Evolutionary conservation across 2,113 vertebrate species (phyloP).

Genomic region (Coregonus clupeaformis): DNA sequence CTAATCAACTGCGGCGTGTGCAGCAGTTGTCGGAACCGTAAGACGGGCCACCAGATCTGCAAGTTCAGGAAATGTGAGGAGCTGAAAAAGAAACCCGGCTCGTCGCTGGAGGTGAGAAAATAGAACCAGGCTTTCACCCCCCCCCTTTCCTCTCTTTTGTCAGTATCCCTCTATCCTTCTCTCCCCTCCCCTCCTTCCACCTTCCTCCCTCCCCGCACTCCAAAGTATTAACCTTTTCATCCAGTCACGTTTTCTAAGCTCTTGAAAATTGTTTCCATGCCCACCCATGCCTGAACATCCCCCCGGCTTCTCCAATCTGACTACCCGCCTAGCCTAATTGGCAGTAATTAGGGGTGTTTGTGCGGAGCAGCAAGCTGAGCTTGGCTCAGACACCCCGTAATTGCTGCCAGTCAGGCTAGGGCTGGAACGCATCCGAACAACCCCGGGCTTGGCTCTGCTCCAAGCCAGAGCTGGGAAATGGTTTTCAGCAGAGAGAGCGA

Average conservation of each 20-base stretch:
- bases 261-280: conserved; percentile 81
- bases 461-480: conserved; percentile 81
- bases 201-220: conserved; percentile 68
- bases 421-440: conserved; percentile 81
- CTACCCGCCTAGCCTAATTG: conserved; percentile 83
- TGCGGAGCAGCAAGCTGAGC: conserved; percentile 79
- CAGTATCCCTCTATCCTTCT: conserved; percentile 25
- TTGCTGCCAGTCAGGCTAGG: conserved; percentile 83
- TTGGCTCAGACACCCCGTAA: conserved; percentile 82
- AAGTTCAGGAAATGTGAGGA: conserved; percentile 99
- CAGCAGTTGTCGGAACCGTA: conserved; percentile 99
- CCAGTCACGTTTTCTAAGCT: conserved; percentile 79
- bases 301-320: conserved; percentile 79
- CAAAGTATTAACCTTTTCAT: conserved; percentile 82
- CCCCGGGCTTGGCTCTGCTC: conserved; percentile 77
- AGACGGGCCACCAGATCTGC: conserved; percentile 99
- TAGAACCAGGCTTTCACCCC: conserved; percentile 53
- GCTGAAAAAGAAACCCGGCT: conserved; percentile 98
- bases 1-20: conserved; percentile 99
- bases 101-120: conserved; percentile 90
- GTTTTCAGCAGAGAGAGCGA: conserved; percentile 73
- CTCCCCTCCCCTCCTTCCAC: conserved; percentile 21
- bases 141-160: not conserved
- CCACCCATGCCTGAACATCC: conserved; percentile 80
- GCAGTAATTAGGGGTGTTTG: conserved; percentile 84